phyloP scores from a whole-genome alignment of 2,797 vertebrate species.

The Hippopotamyrus pictus region DNA sequence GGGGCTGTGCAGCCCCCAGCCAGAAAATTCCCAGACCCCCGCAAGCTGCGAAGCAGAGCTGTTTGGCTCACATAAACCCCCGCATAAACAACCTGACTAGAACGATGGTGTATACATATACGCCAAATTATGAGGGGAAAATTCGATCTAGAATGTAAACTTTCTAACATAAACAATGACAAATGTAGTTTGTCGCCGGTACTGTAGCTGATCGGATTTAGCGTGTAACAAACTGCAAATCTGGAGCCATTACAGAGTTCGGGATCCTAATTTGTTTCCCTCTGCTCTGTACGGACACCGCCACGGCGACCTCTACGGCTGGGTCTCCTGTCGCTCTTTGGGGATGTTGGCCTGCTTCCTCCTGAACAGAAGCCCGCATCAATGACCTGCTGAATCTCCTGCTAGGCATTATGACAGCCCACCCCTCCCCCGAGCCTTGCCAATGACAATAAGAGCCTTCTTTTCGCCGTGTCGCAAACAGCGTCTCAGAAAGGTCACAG shows the following conservation, averaged over 20 bases:
- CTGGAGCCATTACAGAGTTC: background rate
- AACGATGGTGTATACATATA: background rate
- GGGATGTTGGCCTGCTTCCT: background rate
- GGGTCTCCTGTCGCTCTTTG: background rate
- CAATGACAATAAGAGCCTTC: background rate
- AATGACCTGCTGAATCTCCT: background rate
- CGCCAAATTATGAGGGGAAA: background rate
- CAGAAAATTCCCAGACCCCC: constrained; percentile 3
- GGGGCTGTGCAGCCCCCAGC: background rate
- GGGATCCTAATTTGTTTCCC: background rate
- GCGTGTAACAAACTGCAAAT: background rate
- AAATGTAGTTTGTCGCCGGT: background rate
- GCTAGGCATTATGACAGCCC: background rate
- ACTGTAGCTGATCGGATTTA: background rate
- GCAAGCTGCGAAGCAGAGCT: background rate
- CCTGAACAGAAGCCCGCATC: background rate
- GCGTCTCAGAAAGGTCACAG: background rate
- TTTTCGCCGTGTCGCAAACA: background rate
- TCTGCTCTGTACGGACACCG: background rate
- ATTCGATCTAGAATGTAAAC: constrained; percentile 11
- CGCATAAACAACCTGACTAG: background rate
- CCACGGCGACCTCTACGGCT: background rate
- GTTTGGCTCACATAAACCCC: background rate
- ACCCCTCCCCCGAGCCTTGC: background rate
- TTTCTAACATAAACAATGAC: background rate